Evolutionary conservation across 2,113 vertebrate species (phyloP), one percentile per base, ranked within the genome.

Genomic region (Cisticola juncidis): DNA sequence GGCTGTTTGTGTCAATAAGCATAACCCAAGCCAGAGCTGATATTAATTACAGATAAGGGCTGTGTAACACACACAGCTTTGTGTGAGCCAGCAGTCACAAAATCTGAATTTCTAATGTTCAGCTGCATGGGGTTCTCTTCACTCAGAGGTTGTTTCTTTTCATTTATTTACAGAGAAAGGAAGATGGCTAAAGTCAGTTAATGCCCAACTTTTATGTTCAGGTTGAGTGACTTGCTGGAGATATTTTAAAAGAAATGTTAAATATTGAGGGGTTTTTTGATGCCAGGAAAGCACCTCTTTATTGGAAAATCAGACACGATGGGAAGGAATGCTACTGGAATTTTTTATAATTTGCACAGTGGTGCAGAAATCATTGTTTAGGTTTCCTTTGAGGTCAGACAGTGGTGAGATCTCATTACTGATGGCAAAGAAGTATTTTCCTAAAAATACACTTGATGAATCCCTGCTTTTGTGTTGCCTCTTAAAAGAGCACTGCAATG

Each of bases 401-500:
- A 88, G 40, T 1, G 4, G 50, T 2, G 33, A 95, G 91, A 95
- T 94, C 72, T 85, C 62, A 36, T 65, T 92, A 58, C 79, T 72
- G 81, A 31, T 64, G 73, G 85, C 36, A 42, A 65, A 86, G 45
- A 72, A 89, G n/a, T 19, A n/a, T 81, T 87, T 83, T 77, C 54
- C 38, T 58, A 33, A 64, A 82, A 85, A 79, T 47, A 24, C 70
- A 88, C 61, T 16, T 11, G 44, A 73, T 90, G 84, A 90, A 91
- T 91, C 60, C 18, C 35, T 68, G 69, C 92, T 88, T 81, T 94
- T 86, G 92, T 96, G 56, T 69, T 90, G 60, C 21, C 85, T 85
- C 90, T 56, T 58, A 78, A 87, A 95, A 62, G 73, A 80, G 70
- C 71, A 18, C 60, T 60, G 36, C 74, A 76, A 92, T 90, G 64